Evolutionary conservation across 2,797 vertebrate genomes (phyloP).

Genomic region (Acrossocheilus wenchowensis): DNA sequence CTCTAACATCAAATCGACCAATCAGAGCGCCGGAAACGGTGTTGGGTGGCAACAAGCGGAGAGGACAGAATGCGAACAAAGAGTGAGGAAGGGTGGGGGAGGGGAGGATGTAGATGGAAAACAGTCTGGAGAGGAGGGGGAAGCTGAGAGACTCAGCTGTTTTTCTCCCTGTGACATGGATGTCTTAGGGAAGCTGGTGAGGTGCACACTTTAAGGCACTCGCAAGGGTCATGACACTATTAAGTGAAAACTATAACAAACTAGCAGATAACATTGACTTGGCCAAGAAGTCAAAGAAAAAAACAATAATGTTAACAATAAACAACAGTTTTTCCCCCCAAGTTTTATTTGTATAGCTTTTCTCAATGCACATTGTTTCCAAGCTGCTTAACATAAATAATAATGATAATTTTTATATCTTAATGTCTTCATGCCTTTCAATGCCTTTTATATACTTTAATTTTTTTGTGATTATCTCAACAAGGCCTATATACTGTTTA

Average conservation of each 20-base stretch:
- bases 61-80: conserved; percentile 76
- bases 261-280: background rate
- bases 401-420: background rate
- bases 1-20: conserved; percentile 64
- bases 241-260: background rate
- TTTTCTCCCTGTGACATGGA: conserved; percentile 40
- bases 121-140: conserved; percentile 58
- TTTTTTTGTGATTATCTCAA: background rate
- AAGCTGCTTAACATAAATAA: background rate
- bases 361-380: background rate
- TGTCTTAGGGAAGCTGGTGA: background rate
- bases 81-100: conserved; percentile 59
- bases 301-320: background rate
- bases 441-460: background rate
- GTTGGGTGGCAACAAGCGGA: conserved; percentile 72
- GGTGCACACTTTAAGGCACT: background rate
- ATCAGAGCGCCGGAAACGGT: conserved; percentile 69
- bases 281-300: background rate
- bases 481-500: background rate
- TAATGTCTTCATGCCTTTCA: background rate
- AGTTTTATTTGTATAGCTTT: background rate
- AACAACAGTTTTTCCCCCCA: background rate
- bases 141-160: conserved; percentile 52
- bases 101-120: conserved; percentile 73
- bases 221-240: background rate